These are phyloP conservation scores for Hystrix brachyura DNA, from an alignment of 2,113 vertebrate genomes.

Conservation along the genomic window DNA sequence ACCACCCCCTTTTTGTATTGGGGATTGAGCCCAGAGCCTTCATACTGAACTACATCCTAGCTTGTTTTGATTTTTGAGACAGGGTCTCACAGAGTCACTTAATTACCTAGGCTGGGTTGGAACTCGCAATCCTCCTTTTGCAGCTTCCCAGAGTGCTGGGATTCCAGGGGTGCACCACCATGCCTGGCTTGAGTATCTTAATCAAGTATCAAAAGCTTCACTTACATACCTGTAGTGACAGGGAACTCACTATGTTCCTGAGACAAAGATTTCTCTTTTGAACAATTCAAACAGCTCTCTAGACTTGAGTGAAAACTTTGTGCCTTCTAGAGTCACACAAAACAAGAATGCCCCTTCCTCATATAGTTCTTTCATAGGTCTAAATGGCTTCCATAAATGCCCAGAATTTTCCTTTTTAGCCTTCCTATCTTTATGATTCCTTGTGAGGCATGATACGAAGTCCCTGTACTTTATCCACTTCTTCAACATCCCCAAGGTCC, in stretches of 20 bases:
- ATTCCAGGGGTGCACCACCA: background rate
- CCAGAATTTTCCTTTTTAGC: background rate
- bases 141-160: background rate
- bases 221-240: background rate
- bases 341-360: background rate
- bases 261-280: background rate
- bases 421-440: background rate
- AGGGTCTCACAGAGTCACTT: background rate
- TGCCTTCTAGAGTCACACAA: background rate
- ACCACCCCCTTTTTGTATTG: background rate
- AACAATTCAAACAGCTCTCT: background rate
- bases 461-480: background rate
- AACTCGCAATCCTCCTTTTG: background rate
- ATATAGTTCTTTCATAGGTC: background rate
- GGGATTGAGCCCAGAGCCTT: background rate
- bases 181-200: background rate
- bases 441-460: fast-evolving
- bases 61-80: background rate
- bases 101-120: background rate
- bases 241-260: background rate
- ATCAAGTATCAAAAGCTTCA: background rate
- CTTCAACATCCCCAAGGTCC: background rate
- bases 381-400: background rate
- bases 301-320: background rate
- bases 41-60: background rate